phyloP scores from a whole-genome alignment of 1,140 invertebrate genomes.

The Drosophila albomicans region DNA sequence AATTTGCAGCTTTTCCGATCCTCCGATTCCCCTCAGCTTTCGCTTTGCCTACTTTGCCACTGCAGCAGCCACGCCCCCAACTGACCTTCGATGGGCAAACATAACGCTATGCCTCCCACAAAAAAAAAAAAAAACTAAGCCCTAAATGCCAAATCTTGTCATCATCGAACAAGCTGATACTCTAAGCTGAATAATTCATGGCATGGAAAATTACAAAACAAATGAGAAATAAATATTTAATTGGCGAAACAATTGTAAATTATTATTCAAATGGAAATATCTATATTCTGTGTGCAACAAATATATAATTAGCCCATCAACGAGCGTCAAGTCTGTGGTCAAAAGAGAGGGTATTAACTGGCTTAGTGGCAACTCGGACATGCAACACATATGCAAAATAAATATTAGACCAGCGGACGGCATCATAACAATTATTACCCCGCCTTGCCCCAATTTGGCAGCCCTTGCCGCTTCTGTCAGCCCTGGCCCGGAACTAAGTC shows the following conservation, averaged over 20 bases:
- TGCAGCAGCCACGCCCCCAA: conserved; percentile 13
- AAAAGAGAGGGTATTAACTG: conserved; percentile 3
- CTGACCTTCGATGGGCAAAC: conserved; percentile 60
- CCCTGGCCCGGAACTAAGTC: neutral
- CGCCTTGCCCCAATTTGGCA: conserved; percentile 58
- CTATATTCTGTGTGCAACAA: neutral
- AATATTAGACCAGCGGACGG: conserved; percentile 77
- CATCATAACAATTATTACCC: conserved; percentile 81
- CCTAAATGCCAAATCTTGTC: conserved; percentile 9
- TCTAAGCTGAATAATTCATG: conserved; percentile 9
- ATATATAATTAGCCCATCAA: neutral
- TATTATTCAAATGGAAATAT: neutral
- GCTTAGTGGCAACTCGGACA: conserved; percentile 28
- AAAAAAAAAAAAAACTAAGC: conserved; percentile 74
- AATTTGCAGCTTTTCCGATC: conserved; percentile 36
- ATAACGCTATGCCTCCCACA: conserved; percentile 42
- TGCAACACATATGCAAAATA: conserved; percentile 76
- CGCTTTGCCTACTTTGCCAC: neutral
- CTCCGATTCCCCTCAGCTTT: neutral
- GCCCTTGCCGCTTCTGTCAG: conserved; percentile 13
- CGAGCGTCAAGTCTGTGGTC: neutral
- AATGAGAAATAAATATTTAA: conserved; percentile 5
- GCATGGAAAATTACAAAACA: neutral
- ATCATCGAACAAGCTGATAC: conserved; percentile 23
- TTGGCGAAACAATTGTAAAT: neutral